Percentiles rank a stretch among this genome's conserved stretches.
These are phyloP conservation scores for Anagrus nilaparvatae DNA, from an alignment of 1,140 invertebrate species.

Conservation along the genomic window DNA sequence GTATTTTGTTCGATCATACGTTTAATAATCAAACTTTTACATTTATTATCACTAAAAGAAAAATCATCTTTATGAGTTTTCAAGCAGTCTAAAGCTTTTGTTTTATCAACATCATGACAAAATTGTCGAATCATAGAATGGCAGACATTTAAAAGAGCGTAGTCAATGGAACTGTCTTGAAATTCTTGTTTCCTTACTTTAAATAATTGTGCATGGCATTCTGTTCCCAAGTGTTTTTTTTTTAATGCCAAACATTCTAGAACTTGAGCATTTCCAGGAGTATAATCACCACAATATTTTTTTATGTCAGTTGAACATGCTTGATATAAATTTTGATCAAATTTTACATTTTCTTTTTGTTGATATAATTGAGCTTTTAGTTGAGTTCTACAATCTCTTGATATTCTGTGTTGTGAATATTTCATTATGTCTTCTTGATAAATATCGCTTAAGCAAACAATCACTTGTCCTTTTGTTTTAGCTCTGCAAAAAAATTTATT, in stretches of 20 bases:
- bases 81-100: conserved; percentile 61
- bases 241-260: conserved; percentile 77
- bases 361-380: conserved; percentile 80
- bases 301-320: conserved; percentile 71
- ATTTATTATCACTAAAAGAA: conserved; percentile 76
- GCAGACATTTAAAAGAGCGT: conserved; percentile 70
- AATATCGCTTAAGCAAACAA: conserved; percentile 82
- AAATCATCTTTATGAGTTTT: conserved; percentile 70
- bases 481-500: conserved; percentile 31
- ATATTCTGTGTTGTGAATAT: conserved; percentile 65
- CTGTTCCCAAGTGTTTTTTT: conserved; percentile 52
- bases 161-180: conserved; percentile 75
- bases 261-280: conserved; percentile 70
- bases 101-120: conserved; percentile 58
- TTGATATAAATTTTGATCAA: conserved; percentile 70
- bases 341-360: conserved; percentile 73
- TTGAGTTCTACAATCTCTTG: conserved; percentile 79
- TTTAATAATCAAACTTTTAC: conserved; percentile 74
- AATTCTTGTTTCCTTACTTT: conserved; percentile 77
- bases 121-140: conserved; percentile 74
- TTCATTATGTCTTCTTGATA: conserved; percentile 81
- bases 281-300: conserved; percentile 58
- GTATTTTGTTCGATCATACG: conserved; percentile 87
- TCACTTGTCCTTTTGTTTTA: conserved; percentile 78
- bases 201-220: conserved; percentile 74